Conservation (phyloP, 2,113 vertebrate species). For the Pandion haliaetus region DNA sequence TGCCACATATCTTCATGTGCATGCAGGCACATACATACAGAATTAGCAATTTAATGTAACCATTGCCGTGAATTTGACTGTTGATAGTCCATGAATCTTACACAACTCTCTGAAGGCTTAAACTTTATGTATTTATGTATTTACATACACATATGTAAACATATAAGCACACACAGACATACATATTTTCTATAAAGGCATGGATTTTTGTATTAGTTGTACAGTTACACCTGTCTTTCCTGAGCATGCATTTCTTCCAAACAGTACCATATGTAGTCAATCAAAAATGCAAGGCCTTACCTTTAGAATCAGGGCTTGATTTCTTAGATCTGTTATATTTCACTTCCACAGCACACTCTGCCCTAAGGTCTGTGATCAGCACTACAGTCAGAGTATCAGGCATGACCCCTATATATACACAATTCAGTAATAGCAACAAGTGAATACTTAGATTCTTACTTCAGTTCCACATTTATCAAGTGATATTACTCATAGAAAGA, state of each 20-base stretch:
- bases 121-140: background rate
- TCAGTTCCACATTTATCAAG: slow-evolving; percentile 56
- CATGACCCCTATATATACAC: slow-evolving; percentile 62
- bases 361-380: background rate
- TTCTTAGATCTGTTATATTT: slow-evolving; percentile 32
- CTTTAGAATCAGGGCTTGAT: slow-evolving; percentile 52
- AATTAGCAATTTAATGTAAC: background rate
- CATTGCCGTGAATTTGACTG: background rate
- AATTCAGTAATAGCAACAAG: slow-evolving; percentile 2
- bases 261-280: background rate
- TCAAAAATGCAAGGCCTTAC: slow-evolving; percentile 60
- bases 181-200: background rate
- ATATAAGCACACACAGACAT: background rate
- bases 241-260: background rate
- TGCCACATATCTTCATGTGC: background rate
- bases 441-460: slow-evolving; percentile 47
- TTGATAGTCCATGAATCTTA: background rate
- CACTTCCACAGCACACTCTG: slow-evolving; percentile 58
- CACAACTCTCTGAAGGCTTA: background rate
- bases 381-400: background rate
- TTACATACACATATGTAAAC: background rate
- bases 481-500: slow-evolving; percentile 37
- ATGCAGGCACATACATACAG: background rate
- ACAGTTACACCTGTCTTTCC: background rate
- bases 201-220: background rate